Evolutionary conservation across 2,888 invertebrate species (phyloP).

Genomic region (Caenorhabditis plicata): DNA sequence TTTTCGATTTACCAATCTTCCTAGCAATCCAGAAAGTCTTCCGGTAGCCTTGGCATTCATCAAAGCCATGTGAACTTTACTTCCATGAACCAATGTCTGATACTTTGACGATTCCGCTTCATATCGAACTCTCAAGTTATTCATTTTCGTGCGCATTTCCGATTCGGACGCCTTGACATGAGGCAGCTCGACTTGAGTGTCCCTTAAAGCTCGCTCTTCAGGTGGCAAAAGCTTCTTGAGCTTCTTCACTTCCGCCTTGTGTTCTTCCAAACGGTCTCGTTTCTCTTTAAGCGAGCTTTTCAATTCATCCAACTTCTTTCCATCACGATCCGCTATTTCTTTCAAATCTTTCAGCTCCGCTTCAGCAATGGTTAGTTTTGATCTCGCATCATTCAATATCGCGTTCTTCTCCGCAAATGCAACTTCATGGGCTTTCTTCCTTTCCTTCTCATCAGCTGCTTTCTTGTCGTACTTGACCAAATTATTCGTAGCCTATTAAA

Average conservation of each 20-base stretch:
- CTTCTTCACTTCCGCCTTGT: slow-evolving; percentile 11
- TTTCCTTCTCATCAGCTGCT: neutral
- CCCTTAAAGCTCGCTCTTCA: neutral
- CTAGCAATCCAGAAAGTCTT: slow-evolving; percentile 6
- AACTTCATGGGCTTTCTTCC: slow-evolving; percentile 2
- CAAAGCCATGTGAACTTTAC: slow-evolving; percentile 1
- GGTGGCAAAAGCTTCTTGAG: neutral
- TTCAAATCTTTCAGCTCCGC: slow-evolving; percentile 72
- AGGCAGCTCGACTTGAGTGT: neutral
- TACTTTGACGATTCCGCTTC: neutral
- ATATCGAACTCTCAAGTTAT: neutral
- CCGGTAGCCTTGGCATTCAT: slow-evolving; percentile 6
- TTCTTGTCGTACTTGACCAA: neutral
- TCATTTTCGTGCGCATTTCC: neutral
- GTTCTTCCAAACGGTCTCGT: slow-evolving; percentile 47
- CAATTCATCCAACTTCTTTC: slow-evolving; percentile 45
- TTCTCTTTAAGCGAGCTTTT: slow-evolving; percentile 59
- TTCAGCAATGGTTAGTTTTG: slow-evolving; percentile 69
- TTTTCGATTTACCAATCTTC: slow-evolving; percentile 8
- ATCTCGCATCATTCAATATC: slow-evolving; percentile 16
- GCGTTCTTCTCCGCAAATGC: slow-evolving; percentile 25
- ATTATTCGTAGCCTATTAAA: neutral
- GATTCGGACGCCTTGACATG: neutral
- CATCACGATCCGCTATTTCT: slow-evolving; percentile 7
- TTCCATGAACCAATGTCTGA: neutral